Base-by-base conservation (phyloP, 1,140 invertebrate genomes). In the Mactra quadrangularis region DNA sequence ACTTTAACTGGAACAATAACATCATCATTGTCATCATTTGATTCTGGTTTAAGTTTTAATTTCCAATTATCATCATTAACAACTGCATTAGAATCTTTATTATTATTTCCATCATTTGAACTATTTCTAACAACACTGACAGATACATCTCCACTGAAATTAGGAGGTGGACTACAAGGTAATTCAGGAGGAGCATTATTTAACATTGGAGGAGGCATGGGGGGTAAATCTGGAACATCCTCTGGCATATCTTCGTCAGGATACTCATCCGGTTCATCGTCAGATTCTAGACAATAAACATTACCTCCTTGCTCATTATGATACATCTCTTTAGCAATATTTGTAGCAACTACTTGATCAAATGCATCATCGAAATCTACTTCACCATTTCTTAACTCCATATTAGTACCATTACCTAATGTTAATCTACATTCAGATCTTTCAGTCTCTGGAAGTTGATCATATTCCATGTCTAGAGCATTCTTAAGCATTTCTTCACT, bases 381-480 rank as follows among this genome's bases (percentile, higher is more conserved):
- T 41, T 57, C 25, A 29, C 52, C 64, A 7, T 31, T n/a, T n/a
- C 52, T 55, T 41, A 27, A 47, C 6, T 41, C 38, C n/a, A n/a
- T n/a, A n/a, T n/a, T n/a, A 7, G 38, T 7, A 22, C 25, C 7
- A 7, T 27, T 9, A 3, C 77, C 77, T n/a, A 70, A 27, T 27
- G 60, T 45, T 13, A 70, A 25, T 47, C 64, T 81, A 57, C 64
- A 35, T 19, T 71, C 64, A 50, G 17, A 38, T 41, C 53, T 66
- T 22, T n/a, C 41, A 35, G 59, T 35, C 3, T 64, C 75, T 33
- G 77, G 53, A 2, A 81, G 25, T 41, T 59, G 53, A 29, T 81
- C 77, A 81, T 81, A 70, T 53, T 81, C 77, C 64, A 81, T 70
- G 31, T 81, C 77, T 29, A 81, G 50, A 50, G 77, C 77, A 81